These are phyloP conservation scores for Drosophila ustulata DNA, from an alignment of 2,888 invertebrate species.

Conservation along the genomic window DNA sequence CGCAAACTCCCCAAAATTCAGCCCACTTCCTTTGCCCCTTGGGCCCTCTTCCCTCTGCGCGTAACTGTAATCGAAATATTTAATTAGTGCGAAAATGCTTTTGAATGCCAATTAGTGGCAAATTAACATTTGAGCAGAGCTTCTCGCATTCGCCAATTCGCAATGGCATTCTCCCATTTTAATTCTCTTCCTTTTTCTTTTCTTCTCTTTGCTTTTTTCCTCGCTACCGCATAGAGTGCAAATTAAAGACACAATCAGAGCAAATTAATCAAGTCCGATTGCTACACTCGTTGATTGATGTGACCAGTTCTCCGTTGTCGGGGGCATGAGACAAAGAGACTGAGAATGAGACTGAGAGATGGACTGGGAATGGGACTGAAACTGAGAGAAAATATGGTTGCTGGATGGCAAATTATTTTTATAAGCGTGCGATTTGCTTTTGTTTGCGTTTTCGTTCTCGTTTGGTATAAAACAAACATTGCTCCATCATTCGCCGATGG, in stretches of 20 bases:
- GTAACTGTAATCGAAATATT: slow-evolving; percentile 76
- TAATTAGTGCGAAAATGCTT: slow-evolving; percentile 81
- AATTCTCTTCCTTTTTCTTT: slow-evolving; percentile 14
- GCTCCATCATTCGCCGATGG: slow-evolving; percentile 50
- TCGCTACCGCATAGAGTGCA: slow-evolving; percentile 54
- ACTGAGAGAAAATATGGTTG: slow-evolving; percentile 11
- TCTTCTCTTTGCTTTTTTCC: slow-evolving; percentile 9
- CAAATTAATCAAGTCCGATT: slow-evolving; percentile 78
- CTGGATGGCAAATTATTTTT: slow-evolving; percentile 54
- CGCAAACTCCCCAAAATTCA: slow-evolving; percentile 8
- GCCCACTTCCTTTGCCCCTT: not conserved
- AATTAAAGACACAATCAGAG: slow-evolving; percentile 79
- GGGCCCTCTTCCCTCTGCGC: slow-evolving; percentile 10
- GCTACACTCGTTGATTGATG: slow-evolving; percentile 68
- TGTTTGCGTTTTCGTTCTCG: slow-evolving; percentile 43
- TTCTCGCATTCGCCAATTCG: slow-evolving; percentile 39
- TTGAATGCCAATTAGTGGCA: slow-evolving; percentile 81
- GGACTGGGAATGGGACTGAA: slow-evolving; percentile 1
- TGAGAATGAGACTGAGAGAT: not conserved
- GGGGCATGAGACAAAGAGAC: slow-evolving; percentile 3
- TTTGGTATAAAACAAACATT: slow-evolving; percentile 62
- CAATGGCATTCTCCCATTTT: slow-evolving; percentile 9
- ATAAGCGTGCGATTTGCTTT: slow-evolving; percentile 47
- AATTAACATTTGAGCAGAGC: slow-evolving; percentile 71
- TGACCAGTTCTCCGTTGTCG: slow-evolving; percentile 51